Percentiles rank a stretch among this genome's conserved stretches.
These are phyloP conservation scores for Orchesella flavescens DNA, from an alignment of 2,888 invertebrate genomes.

Conservation along the genomic window DNA sequence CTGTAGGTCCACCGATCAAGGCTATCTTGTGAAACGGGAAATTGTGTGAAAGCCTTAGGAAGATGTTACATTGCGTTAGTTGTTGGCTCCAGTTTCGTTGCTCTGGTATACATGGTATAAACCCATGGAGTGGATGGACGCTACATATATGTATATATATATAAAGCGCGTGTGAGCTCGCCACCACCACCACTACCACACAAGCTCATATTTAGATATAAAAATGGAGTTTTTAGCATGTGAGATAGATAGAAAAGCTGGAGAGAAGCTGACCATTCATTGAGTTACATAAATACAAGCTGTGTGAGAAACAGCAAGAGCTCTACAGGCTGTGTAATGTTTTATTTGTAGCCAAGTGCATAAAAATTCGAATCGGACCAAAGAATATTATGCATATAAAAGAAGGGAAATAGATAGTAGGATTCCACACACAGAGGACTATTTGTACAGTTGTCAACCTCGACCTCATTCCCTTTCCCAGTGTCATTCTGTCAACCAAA, in stretches of 20 bases:
- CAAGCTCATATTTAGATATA: not conserved
- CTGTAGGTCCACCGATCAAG: constrained; percentile 53
- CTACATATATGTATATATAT: no score
- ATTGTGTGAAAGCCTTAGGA: constrained; percentile 24
- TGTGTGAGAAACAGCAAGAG: constrained; percentile 5
- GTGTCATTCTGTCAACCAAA: constrained; percentile 60
- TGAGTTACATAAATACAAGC: constrained; percentile 51
- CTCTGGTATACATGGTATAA: no score
- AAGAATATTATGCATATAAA: constrained; percentile 28
- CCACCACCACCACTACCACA: not conserved
- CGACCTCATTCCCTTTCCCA: constrained; percentile 57
- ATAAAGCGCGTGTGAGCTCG: no score
- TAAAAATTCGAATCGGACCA: constrained; percentile 15
- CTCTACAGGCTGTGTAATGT: constrained; percentile 31
- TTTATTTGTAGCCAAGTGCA: constrained; percentile 15
- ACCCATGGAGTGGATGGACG: no score
- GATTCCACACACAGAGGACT: constrained; percentile 38
- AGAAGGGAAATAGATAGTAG: constrained; percentile 12
- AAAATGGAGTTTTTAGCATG: not conserved
- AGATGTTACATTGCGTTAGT: not conserved
- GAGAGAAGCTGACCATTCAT: constrained; percentile 53
- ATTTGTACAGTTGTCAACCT: constrained; percentile 65
- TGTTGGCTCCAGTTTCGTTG: constrained; percentile 1
- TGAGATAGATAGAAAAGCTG: not conserved
- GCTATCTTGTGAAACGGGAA: constrained; percentile 36